Evolutionary conservation across 2,888 invertebrate species (phyloP).

Genomic region (Dryadula phaetusa): DNA sequence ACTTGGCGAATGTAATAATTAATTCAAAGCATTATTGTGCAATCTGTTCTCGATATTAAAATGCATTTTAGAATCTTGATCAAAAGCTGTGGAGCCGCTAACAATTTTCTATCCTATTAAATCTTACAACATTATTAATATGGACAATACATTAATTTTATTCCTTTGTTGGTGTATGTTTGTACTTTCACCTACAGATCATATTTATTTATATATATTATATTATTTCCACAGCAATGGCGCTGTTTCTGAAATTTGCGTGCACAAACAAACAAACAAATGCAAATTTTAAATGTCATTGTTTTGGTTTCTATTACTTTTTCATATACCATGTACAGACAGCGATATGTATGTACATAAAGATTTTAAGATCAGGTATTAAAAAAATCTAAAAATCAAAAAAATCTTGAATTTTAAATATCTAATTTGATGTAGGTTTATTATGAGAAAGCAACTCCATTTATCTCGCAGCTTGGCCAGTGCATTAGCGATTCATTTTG

Average conservation of each 20-base stretch:
- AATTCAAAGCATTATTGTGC: slow-evolving; percentile 72
- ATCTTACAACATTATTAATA: neutral
- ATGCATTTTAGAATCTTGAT: slow-evolving; percentile 56
- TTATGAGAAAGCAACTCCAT: slow-evolving; percentile 46
- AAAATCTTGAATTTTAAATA: neutral
- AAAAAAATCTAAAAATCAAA: neutral
- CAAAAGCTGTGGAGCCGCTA: slow-evolving; percentile 49
- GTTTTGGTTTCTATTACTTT: too few relatives aligned
- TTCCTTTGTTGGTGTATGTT: too few relatives aligned
- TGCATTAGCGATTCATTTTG: slow-evolving; percentile 80
- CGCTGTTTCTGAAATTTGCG: too few relatives aligned
- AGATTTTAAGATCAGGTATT: neutral
- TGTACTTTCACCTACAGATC: neutral
- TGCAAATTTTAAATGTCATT: too few relatives aligned
- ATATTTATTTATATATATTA: too few relatives aligned
- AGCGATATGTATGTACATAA: too few relatives aligned
- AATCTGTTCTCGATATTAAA: slow-evolving; percentile 71
- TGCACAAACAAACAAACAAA: too few relatives aligned
- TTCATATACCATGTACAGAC: too few relatives aligned
- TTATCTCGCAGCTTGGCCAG: slow-evolving; percentile 49
- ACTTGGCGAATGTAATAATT: slow-evolving; percentile 66
- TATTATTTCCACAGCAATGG: too few relatives aligned
- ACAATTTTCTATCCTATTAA: slow-evolving; percentile 12
- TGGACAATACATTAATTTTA: neutral
- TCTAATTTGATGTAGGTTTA: neutral